Conservation (phyloP, 2,888 invertebrate genomes). For the Orthosia gothica region DNA sequence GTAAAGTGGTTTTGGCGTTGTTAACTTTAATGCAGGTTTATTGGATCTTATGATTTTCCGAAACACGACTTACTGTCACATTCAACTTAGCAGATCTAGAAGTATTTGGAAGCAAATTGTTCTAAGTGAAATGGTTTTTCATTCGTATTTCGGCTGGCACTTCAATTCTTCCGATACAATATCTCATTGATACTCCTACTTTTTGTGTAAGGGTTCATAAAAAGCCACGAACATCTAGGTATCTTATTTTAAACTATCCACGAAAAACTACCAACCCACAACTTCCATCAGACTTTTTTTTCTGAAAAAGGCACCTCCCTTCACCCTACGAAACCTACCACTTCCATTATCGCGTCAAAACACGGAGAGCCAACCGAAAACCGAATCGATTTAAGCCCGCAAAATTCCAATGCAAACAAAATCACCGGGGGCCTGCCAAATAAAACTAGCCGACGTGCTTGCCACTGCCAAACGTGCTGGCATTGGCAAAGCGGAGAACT, state of each 20-base stretch:
- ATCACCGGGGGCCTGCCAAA: slow-evolving; percentile 74
- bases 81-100: not conserved
- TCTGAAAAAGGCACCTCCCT: not conserved
- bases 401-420: slow-evolving; percentile 75
- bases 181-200: not conserved
- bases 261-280: not conserved
- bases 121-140: not conserved
- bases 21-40: not conserved
- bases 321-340: slow-evolving; percentile 26
- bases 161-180: not conserved
- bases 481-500: slow-evolving; percentile 83
- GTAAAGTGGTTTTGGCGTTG: not conserved
- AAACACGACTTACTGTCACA: too few species aligned
- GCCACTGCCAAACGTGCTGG: slow-evolving; percentile 80
- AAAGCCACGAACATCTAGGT: not conserved
- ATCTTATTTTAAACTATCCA: slow-evolving; percentile 4
- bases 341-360: slow-evolving; percentile 63
- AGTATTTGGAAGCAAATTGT: not conserved
- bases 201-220: not conserved
- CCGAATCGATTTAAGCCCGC: slow-evolving; percentile 71
- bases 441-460: slow-evolving; percentile 81
- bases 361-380: slow-evolving; percentile 59
- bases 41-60: too few species aligned
- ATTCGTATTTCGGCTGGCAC: not conserved
- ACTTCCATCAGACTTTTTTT: slow-evolving; percentile 1